phyloP scores from a whole-genome alignment of 2,113 vertebrate species.

The Chaenocephalus aceratus region DNA sequence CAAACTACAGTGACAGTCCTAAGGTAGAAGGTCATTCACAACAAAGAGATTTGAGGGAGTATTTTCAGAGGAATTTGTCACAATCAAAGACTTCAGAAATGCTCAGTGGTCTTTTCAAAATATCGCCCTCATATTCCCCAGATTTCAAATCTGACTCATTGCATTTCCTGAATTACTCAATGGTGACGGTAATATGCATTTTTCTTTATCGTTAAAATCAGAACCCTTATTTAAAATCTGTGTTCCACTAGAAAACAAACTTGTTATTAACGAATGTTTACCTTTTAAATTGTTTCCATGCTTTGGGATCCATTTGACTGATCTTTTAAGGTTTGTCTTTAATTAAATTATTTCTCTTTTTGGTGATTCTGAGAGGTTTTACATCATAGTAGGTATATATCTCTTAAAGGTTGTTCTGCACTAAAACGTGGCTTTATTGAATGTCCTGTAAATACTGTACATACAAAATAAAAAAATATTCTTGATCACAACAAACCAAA shows the following conservation, averaged over 20 bases:
- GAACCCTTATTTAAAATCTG: background rate
- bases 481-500: slow-evolving; percentile 48
- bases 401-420: slow-evolving; percentile 55
- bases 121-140: slow-evolving; percentile 5
- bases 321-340: slow-evolving; percentile 4
- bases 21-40: background rate
- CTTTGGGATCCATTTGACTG: background rate
- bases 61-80: slow-evolving; percentile 38
- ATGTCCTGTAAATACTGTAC: slow-evolving; percentile 71
- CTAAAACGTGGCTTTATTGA: slow-evolving; percentile 59
- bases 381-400: slow-evolving; percentile 52
- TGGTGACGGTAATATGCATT: background rate
- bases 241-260: background rate
- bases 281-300: background rate
- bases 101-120: slow-evolving; percentile 29
- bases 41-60: slow-evolving; percentile 20
- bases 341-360: slow-evolving; percentile 12
- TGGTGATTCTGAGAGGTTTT: slow-evolving; percentile 19
- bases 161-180: background rate
- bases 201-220: background rate
- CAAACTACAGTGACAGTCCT: background rate
- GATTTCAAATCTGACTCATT: background rate
- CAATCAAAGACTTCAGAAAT: slow-evolving; percentile 27
- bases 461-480: slow-evolving; percentile 65
- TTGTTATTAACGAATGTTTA: background rate